Percentiles rank a stretch among this genome's conserved stretches.
These are phyloP conservation scores for Euzophera pinguis DNA, from an alignment of 2,888 invertebrate genomes.

Conservation along the genomic window DNA sequence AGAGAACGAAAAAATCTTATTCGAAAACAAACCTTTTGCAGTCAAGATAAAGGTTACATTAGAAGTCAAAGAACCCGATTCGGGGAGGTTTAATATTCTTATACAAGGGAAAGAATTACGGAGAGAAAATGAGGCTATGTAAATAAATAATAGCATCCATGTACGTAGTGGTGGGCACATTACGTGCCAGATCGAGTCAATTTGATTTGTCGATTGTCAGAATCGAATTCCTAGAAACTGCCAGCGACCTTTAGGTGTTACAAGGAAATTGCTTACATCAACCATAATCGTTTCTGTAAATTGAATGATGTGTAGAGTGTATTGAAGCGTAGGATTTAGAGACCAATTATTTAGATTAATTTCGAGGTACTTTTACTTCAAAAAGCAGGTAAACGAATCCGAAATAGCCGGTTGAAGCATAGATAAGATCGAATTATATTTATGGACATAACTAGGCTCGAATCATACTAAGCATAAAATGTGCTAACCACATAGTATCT, in stretches of 20 bases:
- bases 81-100: constrained; percentile 71
- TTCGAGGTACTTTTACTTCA: no score
- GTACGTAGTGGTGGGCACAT: constrained; percentile 54
- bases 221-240: constrained; percentile 41
- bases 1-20: constrained; percentile 27
- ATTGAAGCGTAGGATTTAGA: no score
- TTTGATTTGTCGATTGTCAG: constrained; percentile 67
- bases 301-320: constrained; percentile 20
- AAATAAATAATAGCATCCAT: constrained; percentile 68
- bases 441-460: no score
- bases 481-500: no score
- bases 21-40: constrained; percentile 37
- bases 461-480: no score
- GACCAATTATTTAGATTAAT: no score
- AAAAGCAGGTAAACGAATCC: no score
- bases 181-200: constrained; percentile 69
- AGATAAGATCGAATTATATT: no score
- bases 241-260: constrained; percentile 64
- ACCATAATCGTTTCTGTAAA: constrained; percentile 20
- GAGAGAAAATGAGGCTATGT: constrained; percentile 70
- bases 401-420: no score
- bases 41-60: constrained; percentile 34
- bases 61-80: constrained; percentile 42
- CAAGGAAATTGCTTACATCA: constrained; percentile 29
- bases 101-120: constrained; percentile 74